Evolutionary conservation across 2,888 invertebrate genomes (phyloP).

Genomic region (Stenodera caucasica): DNA sequence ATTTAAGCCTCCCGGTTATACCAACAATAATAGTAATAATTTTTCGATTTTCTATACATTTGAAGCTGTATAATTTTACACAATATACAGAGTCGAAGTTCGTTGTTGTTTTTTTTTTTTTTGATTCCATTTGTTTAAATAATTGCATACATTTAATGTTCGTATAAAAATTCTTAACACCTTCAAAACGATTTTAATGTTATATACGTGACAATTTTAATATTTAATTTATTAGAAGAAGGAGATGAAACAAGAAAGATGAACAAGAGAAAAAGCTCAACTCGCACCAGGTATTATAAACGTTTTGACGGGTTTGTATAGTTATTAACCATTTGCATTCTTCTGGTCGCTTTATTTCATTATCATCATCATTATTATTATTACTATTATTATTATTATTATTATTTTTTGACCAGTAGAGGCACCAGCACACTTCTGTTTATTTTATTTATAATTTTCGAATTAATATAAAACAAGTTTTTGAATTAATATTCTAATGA

Average conservation of each 20-base stretch:
- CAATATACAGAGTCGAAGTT: too few species aligned
- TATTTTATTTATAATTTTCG: conserved; percentile 16
- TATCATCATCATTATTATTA: too few species aligned
- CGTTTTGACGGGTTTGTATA: conserved; percentile 34
- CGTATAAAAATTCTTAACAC: conserved; percentile 28
- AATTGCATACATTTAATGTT: conserved; percentile 5
- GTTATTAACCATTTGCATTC: conserved; percentile 33
- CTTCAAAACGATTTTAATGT: conserved; percentile 24
- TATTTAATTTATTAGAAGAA: conserved; percentile 25
- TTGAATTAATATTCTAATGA: neutral
- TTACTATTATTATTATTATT: neutral
- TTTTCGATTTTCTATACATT: too few species aligned
- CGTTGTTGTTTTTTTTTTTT: too few species aligned
- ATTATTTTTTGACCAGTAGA: neutral
- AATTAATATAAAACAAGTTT: neutral
- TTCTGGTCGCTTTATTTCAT: conserved; percentile 25
- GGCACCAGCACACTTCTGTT: conserved; percentile 23
- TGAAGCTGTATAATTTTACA: too few species aligned
- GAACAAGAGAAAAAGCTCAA: conserved; percentile 11
- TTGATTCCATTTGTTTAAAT: neutral
- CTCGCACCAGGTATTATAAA: conserved; percentile 35
- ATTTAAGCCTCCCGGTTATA: too few species aligned
- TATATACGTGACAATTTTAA: conserved; percentile 30
- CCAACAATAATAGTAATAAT: too few species aligned
- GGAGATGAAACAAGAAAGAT: conserved; percentile 12